Base-by-base conservation (phyloP, 2,113 vertebrate species). In the Pampusana beccarii region DNA sequence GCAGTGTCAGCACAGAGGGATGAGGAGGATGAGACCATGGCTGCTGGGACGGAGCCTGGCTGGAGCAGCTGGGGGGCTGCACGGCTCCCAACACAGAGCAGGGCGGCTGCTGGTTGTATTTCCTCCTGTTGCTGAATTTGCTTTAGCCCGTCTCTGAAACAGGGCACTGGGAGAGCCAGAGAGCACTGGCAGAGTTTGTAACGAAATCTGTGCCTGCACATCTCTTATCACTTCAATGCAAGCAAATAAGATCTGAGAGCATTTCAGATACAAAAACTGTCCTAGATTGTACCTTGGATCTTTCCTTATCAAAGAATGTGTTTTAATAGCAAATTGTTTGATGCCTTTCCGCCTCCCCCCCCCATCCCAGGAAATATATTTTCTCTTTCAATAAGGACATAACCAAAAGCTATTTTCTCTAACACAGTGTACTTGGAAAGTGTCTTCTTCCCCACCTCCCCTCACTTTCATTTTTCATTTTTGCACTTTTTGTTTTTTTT, bases 341-440 rank as follows among this genome's bases (percentile, higher is more conserved):
- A 46, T 46, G 11, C 34, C 29, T 3, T 17, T 20, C 16, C n/a
- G n/a, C n/a, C n/a, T n/a, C 13, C n/a, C n/a, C 20, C 57, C 57
- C n/a, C 57, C 58, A 38, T 38, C 31, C 28, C 48, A 60, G 21
- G 60, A 91, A 92, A 66, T 62, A 67, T 17, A 14, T 90, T 87
- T 78, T 74, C 71, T 77, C 42, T 77, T 94, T 90, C 86, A 84
- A 79, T 90, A 93, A 86, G 38, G 36, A 87, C 9, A 74, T 69
- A 88, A 92, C 51, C 88, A 92, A 84, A 93, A 95, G 46, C 64
- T 89, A 74, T 92, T 83, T 93, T 86, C 65, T 88, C 48, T 85
- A 91, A 61, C 51, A 70, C n/a, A 53, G 28, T 23, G 19, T 66
- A 34, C 18, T 75, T 89, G 44, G 66, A 75, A 71, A 92, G 21